phyloP scores from a whole-genome alignment of 2,797 vertebrate genomes.

The Microchirus variegatus region DNA sequence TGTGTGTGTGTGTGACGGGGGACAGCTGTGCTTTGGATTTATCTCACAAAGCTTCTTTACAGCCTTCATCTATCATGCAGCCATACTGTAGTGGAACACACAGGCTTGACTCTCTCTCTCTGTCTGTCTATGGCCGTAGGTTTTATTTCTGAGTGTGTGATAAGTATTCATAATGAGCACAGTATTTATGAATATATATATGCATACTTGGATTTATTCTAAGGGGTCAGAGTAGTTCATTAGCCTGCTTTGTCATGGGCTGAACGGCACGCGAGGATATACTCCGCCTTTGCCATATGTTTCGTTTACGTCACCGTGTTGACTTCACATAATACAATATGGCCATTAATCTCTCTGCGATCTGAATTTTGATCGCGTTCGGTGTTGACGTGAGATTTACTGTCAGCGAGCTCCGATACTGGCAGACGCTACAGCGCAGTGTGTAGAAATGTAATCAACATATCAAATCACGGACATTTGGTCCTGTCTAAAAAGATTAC shows the following conservation, averaged over 20 bases:
- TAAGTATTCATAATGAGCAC: slow-evolving; percentile 33
- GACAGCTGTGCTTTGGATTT: slow-evolving; percentile 82
- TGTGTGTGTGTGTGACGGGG: slow-evolving; percentile 49
- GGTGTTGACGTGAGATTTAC: too few species aligned
- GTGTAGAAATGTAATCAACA: too few species aligned
- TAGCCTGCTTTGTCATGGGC: slow-evolving; percentile 43
- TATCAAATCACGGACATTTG: too few species aligned
- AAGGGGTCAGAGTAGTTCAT: slow-evolving; percentile 42
- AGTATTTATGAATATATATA: slow-evolving; percentile 28
- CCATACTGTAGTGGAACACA: slow-evolving; percentile 42
- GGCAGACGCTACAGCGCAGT: too few species aligned
- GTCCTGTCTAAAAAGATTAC: too few species aligned
- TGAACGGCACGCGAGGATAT: not conserved
- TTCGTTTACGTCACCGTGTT: slow-evolving; percentile 3
- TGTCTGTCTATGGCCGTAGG: slow-evolving; percentile 1
- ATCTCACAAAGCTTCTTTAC: slow-evolving; percentile 77
- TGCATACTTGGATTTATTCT: slow-evolving; percentile 38
- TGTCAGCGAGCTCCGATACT: too few species aligned
- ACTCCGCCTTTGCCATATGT: slow-evolving; percentile 10
- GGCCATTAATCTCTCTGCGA: slow-evolving; percentile 26
- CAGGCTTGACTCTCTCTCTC: slow-evolving; percentile 14
- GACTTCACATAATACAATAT: slow-evolving; percentile 7
- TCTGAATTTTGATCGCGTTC: slow-evolving; percentile 18
- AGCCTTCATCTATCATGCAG: slow-evolving; percentile 66
- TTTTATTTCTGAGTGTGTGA: slow-evolving; percentile 2